Evolutionary conservation across 1,140 invertebrate species (phyloP), one percentile per base, ranked within the genome.

Genomic region (Varroa destructor): DNA sequence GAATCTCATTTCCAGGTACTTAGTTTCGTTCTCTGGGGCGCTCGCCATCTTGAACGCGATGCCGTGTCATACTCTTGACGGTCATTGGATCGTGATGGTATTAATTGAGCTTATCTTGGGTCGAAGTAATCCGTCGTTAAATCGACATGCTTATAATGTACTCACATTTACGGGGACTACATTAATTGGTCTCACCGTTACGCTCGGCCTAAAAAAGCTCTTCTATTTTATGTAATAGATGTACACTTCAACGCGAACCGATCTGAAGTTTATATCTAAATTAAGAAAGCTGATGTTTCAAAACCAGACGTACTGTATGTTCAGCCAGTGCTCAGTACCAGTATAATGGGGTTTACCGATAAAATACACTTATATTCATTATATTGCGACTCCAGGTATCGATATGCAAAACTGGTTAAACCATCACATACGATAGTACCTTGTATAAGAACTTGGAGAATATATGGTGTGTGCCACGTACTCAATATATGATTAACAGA

Each of bases 41-140:
- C 81, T 97, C 75, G 91, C 88, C 14, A 81, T 97, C 73, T 81
- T 97, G 37, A 98, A 98, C 83, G 85, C 93, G 5, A 85, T 97
- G 43, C 94, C 94, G 2, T 94, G 92, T 80, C 90, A 91, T 78
- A 89, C 86, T 74, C 86, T 96, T 74, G 94, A 97, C 83, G 93
- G 93, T 1, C 86, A 93, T 77, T 87, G 89, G 78, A 93, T 95
- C 72, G 84, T 86, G 73, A 82, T 82, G 74, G 82, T 85, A 10
- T 77, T 81, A 55, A 76, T 80, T 37, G 61, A 67, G 46, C 61
- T 67, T 12, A 43, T 67, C 12, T 67, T 40, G 37, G 61, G 61
- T 43, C 61, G 61, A 3, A 40, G 61, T 12, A 67, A 46, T 67
- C 61, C 61, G 46, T 36, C 61, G 3, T 37, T 14, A 36, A 67